Evolutionary conservation across 2,888 invertebrate species (phyloP).

Genomic region (Galeopsomyia nigrocyanea): DNA sequence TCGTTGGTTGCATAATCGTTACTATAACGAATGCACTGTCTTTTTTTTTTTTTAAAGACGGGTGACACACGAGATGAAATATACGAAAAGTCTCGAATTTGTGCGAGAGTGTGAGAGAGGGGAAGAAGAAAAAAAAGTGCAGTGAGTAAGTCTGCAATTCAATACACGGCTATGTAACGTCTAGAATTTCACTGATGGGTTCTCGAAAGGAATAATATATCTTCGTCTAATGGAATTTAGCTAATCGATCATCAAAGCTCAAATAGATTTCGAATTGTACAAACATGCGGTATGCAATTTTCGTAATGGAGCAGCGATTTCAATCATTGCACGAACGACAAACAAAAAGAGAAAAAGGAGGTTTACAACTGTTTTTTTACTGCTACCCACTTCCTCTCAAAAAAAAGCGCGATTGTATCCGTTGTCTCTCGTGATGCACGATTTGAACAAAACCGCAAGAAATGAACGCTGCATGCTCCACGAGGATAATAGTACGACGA

Average conservation of each 20-base stretch:
- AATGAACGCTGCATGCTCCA: not conserved
- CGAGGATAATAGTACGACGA: too few relatives aligned
- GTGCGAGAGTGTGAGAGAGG: too few relatives aligned
- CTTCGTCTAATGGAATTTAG: too few relatives aligned
- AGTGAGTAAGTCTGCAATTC: slow-evolving; percentile 31
- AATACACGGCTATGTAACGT: slow-evolving; percentile 10
- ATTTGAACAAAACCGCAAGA: slow-evolving; percentile 2
- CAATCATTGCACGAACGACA: too few relatives aligned
- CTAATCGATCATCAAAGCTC: slow-evolving; percentile 21
- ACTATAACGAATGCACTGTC: too few relatives aligned
- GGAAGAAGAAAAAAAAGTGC: too few relatives aligned
- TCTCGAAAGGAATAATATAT: slow-evolving; percentile 4
- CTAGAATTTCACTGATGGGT: slow-evolving; percentile 18
- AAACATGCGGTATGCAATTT: not conserved
- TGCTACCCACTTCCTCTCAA: slow-evolving; percentile 16
- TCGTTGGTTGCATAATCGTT: too few relatives aligned
- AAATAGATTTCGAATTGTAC: too few relatives aligned
- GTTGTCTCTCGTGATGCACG: not conserved
- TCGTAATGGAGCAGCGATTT: not conserved
- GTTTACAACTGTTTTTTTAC: slow-evolving; percentile 17
- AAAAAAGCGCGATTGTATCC: slow-evolving; percentile 7
- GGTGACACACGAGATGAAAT: too few relatives aligned
- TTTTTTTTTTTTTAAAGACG: too few relatives aligned
- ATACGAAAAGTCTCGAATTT: too few relatives aligned
- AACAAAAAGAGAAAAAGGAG: slow-evolving; percentile 8